Conservation (phyloP, 2,888 invertebrate species). For the Limnephilus auricula region DNA sequence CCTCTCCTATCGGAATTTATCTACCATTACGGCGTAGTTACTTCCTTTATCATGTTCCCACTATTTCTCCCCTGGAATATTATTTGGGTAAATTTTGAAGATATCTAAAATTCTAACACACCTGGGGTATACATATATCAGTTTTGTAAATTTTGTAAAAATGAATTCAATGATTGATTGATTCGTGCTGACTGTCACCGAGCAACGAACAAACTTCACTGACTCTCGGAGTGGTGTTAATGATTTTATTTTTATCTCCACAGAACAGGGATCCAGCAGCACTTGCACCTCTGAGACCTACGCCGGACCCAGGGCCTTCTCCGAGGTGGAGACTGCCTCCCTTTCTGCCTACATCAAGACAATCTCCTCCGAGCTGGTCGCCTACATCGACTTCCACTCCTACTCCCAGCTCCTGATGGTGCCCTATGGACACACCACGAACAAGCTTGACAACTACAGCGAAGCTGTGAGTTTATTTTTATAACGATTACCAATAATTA, state of each 20-base stretch:
- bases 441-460: slow-evolving; percentile 74
- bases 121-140: too few species aligned
- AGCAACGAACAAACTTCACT: too few species aligned
- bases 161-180: too few species aligned
- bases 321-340: slow-evolving; percentile 77
- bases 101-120: too few species aligned
- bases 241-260: slow-evolving; percentile 5
- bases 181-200: too few species aligned
- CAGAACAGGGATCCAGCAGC: slow-evolving; percentile 73
- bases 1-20: too few species aligned
- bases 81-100: too few species aligned
- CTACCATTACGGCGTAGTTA: too few species aligned
- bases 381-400: slow-evolving; percentile 81
- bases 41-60: too few species aligned
- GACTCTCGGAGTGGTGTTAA: neutral
- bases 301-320: slow-evolving; percentile 77
- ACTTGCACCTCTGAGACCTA: slow-evolving; percentile 73
- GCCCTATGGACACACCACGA: slow-evolving; percentile 78
- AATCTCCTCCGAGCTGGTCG: slow-evolving; percentile 72
- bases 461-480: slow-evolving; percentile 65
- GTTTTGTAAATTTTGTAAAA: too few species aligned
- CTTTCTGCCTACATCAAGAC: slow-evolving; percentile 73
- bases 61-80: too few species aligned
- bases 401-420: slow-evolving; percentile 81
- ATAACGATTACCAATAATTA: neutral